Evolutionary conservation across 2,888 invertebrate species (phyloP).

Genomic region (Fabriciana adippe): DNA sequence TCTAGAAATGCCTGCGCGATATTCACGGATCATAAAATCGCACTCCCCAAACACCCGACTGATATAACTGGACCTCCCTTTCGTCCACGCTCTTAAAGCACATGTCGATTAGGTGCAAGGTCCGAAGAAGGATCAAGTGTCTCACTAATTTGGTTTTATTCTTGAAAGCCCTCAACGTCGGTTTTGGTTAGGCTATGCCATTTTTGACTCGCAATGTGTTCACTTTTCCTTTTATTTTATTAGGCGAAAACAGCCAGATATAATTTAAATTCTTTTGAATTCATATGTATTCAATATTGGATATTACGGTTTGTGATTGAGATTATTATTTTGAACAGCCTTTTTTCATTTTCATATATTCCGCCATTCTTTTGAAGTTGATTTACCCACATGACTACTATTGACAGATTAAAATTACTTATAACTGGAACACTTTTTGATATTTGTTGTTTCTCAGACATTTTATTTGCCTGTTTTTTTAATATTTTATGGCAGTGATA

Average conservation of each 20-base stretch:
- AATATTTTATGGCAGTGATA: too few relatives aligned
- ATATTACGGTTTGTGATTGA: neutral
- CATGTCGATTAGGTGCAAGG: constrained; percentile 51
- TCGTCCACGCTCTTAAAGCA: constrained; percentile 48
- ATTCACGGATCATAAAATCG: constrained; percentile 82
- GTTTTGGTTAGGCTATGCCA: constrained; percentile 59
- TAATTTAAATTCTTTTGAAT: constrained; percentile 2
- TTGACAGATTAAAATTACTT: too few relatives aligned
- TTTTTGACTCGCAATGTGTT: constrained; percentile 56
- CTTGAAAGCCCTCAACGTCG: constrained; percentile 56
- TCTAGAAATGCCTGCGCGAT: constrained; percentile 80
- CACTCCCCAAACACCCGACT: constrained; percentile 68
- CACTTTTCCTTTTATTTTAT: constrained; percentile 35
- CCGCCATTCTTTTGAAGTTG: too few relatives aligned
- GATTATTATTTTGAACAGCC: neutral
- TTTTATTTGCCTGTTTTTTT: too few relatives aligned
- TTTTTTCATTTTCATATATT: too few relatives aligned
- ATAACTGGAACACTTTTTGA: too few relatives aligned
- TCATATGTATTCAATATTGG: neutral
- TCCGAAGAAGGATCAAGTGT: constrained; percentile 51
- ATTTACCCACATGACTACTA: too few relatives aligned
- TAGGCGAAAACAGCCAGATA: constrained; percentile 2
- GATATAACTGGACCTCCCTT: constrained; percentile 68
- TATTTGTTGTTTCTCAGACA: too few relatives aligned
- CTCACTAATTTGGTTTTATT: constrained; percentile 63